Evolutionary conservation across 2,888 invertebrate genomes (phyloP), one percentile per base, ranked within the genome.

Genomic region (Branchipolynoe longqiensis): DNA sequence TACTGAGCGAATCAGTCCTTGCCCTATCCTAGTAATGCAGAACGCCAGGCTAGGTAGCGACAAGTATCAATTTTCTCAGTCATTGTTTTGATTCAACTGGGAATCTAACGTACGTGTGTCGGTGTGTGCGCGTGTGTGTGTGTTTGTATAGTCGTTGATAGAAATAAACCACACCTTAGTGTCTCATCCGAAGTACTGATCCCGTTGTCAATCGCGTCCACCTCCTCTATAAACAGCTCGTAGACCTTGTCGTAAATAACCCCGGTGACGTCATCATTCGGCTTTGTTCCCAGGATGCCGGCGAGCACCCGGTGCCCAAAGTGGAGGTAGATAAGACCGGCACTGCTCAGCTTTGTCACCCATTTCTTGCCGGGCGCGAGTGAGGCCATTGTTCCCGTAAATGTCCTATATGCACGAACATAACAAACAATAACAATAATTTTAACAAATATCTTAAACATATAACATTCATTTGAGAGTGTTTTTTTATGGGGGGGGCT

Each of bases 121-220:
- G n/a, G n/a, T n/a, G n/a, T n/a, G n/a, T n/a, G n/a, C n/a, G n/a
- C n/a, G n/a, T n/a, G n/a, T n/a, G n/a, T n/a, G n/a, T n/a, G n/a
- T n/a, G n/a, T n/a, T n/a, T n/a, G n/a, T n/a, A n/a, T n/a, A n/a
- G n/a, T n/a, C n/a, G n/a, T n/a, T n/a, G n/a, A n/a, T n/a, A n/a
- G n/a, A n/a, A n/a, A n/a, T n/a, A n/a, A n/a, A n/a, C n/a, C n/a
- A n/a, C 88, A 93, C 93, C 92, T 91, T 38, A 92, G 92, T 83
- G 89, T 89, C 0, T 95, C 96, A 62, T 96, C 95, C 87, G 95
- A 95, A 95, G 97, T 96, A 84, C 96, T 96, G 0, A 99, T 95
- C n/a, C 99, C 99, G 94, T 99, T 99, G 93, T 99, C 99, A 85
- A 99, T 96, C 0, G 97, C 99, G 94, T 99, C 99, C 86, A 99